Evolutionary conservation across 2,888 invertebrate species (phyloP).

Genomic region (Therioaphis trifolii): DNA sequence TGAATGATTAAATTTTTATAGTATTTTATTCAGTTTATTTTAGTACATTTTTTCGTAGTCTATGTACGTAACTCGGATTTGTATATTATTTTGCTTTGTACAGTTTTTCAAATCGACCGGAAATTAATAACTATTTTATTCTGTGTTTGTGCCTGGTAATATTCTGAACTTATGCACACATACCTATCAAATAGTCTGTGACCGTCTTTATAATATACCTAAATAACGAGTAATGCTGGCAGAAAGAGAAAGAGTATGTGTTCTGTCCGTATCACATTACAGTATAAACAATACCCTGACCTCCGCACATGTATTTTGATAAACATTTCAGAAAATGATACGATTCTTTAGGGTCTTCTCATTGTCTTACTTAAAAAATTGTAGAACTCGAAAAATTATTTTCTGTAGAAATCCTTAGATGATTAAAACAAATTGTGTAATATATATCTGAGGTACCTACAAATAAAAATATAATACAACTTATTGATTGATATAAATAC

Average conservation of each 20-base stretch:
- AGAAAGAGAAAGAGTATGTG: neutral
- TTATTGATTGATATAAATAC: too few relatives aligned
- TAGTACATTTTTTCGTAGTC: neutral
- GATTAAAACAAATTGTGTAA: too few relatives aligned
- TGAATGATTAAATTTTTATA: too few relatives aligned
- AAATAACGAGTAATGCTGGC: conserved; percentile 11
- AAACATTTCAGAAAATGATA: neutral
- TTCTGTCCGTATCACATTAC: neutral
- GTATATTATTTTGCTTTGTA: neutral
- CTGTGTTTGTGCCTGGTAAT: too few relatives aligned
- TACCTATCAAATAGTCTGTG: conserved; percentile 1
- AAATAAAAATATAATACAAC: too few relatives aligned
- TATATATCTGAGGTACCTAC: too few relatives aligned
- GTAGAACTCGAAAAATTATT: neutral
- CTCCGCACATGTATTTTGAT: neutral
- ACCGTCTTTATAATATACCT: neutral
- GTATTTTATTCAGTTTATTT: too few relatives aligned
- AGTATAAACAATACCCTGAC: neutral
- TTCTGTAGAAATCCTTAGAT: neutral
- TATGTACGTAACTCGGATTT: neutral
- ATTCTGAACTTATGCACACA: neutral
- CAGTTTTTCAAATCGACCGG: conserved; percentile 24
- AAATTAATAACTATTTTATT: conserved; percentile 45
- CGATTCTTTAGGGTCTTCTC: neutral
- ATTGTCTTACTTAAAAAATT: neutral